Percentiles rank a stretch among this genome's conserved stretches.
Conservation (phyloP, 1,140 invertebrate genomes). For the Odontomachus brunneus region DNA sequence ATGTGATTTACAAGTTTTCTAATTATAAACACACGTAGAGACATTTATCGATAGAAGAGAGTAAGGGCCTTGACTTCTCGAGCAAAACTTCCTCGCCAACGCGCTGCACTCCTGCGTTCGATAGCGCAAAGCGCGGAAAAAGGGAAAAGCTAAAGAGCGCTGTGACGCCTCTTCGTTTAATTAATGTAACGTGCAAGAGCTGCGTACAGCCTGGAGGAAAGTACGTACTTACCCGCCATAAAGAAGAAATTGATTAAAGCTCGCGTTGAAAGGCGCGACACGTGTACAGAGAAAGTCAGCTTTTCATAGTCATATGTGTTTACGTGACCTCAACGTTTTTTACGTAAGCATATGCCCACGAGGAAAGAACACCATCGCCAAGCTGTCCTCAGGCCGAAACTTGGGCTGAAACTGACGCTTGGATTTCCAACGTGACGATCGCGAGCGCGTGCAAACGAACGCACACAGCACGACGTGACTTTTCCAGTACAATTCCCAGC, state of each 20-base stretch:
- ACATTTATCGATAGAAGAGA: too few relatives aligned
- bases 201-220: constrained; percentile 22
- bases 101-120: too few relatives aligned
- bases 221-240: constrained; percentile 44
- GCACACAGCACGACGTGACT: not conserved
- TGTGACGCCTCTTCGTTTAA: constrained; percentile 27
- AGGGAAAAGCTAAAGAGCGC: too few relatives aligned
- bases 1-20: too few relatives aligned
- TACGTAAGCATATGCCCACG: not conserved
- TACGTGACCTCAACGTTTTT: not conserved
- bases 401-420: not conserved
- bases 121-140: too few relatives aligned
- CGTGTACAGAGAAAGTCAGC: constrained; percentile 36
- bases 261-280: constrained; percentile 10
- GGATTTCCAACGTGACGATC: not conserved
- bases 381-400: not conserved
- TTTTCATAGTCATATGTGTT: constrained; percentile 42
- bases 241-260: constrained; percentile 56
- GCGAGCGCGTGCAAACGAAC: too few relatives aligned
- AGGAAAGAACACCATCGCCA: not conserved
- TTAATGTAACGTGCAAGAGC: constrained; percentile 45
- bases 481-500: not conserved
- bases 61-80: too few relatives aligned
- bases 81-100: too few relatives aligned
- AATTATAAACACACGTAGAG: too few relatives aligned